Evolutionary conservation across 2,797 vertebrate species (phyloP), one percentile per base, ranked within the genome.

Genomic region (Malacoctenus gilli): DNA sequence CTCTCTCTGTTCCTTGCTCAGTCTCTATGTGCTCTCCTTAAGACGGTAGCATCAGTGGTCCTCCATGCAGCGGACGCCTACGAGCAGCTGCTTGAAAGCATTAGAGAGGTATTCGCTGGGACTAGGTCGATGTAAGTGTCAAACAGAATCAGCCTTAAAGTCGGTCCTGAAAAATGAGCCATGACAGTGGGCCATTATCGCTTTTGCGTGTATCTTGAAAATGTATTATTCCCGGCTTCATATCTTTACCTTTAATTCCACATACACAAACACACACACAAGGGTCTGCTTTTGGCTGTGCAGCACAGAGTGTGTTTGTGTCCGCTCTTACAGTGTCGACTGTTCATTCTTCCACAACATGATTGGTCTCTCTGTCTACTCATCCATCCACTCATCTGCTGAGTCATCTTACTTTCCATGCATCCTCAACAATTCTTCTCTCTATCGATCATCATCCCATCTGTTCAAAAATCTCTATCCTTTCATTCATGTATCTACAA

Each of bases 81-180:
- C 30, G 5, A 44, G 48, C 25, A 40, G 37, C 39, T 20, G 53
- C 37, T 57, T n/a, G 32, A 8, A 53, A 63, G 44, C 35, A n/a
- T 60, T 43, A 39, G 42, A 23, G 18, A 19, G 2, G 0, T 50
- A 41, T 60, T 64, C 39, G 38, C 54, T 51, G 30, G 36, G 41
- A 47, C 40, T 22, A 31, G 36, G 57, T 48, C 52, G 25, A 67
- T 28, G 19, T 20, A 31, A 38, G 28, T 42, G 59, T 67, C 62
- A 58, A 57, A 46, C 8, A 23, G 14, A 34, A 67, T 68, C 19
- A 61, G 37, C 16, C 18, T 40, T 32, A 23, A 22, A 47, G 36
- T 20, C 3, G 1, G 4, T 31, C 5, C 14, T 32, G 22, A 32
- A 34, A 35, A 49, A 14, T 5, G 14, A 20, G 21, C 11, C 6